These are phyloP conservation scores for Argyrosomus japonicus DNA, from an alignment of 2,113 vertebrate species.

Conservation along the genomic window DNA sequence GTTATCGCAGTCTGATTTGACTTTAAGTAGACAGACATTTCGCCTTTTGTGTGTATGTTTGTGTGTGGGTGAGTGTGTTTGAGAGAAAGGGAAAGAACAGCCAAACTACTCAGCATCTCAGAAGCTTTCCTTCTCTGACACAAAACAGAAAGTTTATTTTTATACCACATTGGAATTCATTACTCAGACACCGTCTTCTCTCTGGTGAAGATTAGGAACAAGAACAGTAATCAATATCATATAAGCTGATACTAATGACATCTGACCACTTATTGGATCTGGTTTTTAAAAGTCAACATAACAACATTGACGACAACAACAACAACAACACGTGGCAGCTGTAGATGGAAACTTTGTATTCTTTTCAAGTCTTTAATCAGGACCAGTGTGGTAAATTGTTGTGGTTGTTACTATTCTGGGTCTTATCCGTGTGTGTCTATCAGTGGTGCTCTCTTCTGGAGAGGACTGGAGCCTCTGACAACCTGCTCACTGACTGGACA, in stretches of 20 bases:
- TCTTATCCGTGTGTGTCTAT: constrained; percentile 59
- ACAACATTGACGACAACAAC: neutral
- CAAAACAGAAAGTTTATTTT: neutral
- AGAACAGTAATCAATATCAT: neutral
- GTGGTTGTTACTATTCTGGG: constrained; percentile 61
- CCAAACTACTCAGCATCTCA: neutral
- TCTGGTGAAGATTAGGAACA: constrained; percentile 3
- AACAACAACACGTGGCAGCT: constrained; percentile 1
- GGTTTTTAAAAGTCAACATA: neutral
- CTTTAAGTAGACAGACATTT: constrained; percentile 35
- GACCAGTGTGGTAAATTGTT: constrained; percentile 39
- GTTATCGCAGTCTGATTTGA: constrained; percentile 69
- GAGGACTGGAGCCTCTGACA: constrained; percentile 28
- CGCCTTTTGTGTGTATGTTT: neutral
- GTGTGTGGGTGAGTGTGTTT: neutral
- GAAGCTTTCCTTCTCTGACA: neutral
- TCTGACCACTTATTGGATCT: constrained; percentile 10
- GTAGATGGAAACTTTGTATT: constrained; percentile 4
- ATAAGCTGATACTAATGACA: constrained; percentile 1
- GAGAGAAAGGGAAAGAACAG: neutral
- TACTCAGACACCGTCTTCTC: neutral
- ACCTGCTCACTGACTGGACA: constrained; percentile 12
- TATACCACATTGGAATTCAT: neutral
- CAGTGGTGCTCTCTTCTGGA: constrained; percentile 48
- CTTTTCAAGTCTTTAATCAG: constrained; percentile 36